Base-by-base conservation (phyloP, 2,888 invertebrate genomes). In the Brachylomia viminalis region DNA sequence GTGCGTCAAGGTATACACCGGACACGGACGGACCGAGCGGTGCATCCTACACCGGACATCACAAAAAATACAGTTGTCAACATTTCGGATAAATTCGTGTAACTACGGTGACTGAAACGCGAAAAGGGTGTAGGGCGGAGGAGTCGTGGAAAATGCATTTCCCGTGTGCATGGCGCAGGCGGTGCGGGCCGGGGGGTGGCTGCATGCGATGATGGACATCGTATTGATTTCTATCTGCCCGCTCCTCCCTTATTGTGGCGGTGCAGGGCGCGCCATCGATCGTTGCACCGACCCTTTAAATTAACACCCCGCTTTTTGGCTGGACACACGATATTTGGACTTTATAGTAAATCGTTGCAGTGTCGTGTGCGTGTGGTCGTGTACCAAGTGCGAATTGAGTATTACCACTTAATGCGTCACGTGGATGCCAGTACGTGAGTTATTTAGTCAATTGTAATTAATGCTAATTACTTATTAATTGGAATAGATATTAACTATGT, bases 201-300 rank as follows among this genome's bases (percentile, higher is more conserved):
- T 97, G 97, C 97, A 97, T 95, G 96, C 96, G 96, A 96, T 97
- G 96, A 96, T 97, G 97, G 97, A 97, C 97, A 96, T 95, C 95
- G 96, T 96, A 96, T 96, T 95, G 96, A 96, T 96, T 96, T 96
- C 95, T 96, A 96, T 96, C 96, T 96, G 96, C 91, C 95, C 96
- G 95, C 96, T 95, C 95, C 95, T 95, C 96, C 95, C 95, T 94
- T 94, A 93, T 94, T 94, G 95, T 95, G 94, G 94, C 92, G 94
- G 94, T 95, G 95, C 95, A 95, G 94, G 94, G 95, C 93, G 94
- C 94, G 94, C 92, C 94, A 95, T 95, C 95, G 95, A 95, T 94
- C 95, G 95, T 93, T 96, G 96, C 96, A 96, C 94, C 95, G 91
- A 88, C 91, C 94, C 91, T 90, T 92, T 90, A 82, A 90, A 92